Base-by-base conservation (phyloP, 2,797 vertebrate genomes). In the Sebastes baramenuke region DNA sequence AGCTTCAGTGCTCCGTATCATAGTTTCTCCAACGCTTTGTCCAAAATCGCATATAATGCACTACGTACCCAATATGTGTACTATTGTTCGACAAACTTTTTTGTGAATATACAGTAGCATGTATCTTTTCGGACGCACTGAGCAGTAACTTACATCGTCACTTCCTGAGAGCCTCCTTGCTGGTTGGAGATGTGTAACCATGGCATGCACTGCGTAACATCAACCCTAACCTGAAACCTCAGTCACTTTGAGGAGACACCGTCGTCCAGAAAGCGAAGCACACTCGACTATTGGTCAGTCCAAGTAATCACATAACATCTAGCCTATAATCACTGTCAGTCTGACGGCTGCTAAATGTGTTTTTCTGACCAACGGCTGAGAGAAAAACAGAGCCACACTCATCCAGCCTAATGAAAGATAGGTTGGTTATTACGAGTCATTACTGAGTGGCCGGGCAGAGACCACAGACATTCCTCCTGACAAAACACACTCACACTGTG, bases 401-500 rank as follows among this genome's bases (percentile, higher is more conserved):
- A 64, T 76, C n/a, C 36, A 81, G 78, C 16, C 67, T 83, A 87
- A 89, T 89, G 67, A 89, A 81, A 64, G 70, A 86, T 85, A 66
- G 75, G 86, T 72, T 77, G 88, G 84, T 82, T 84, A 86, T 86
- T 85, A 76, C 22, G 24, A 89, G 83, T 80, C 84, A 89, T 90
- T 91, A 90, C 73, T 18, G 79, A 77, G 77, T 25, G 73, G 76
- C 55, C 12, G 66, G 56, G 79, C 59, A 71, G 54, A 84, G 71
- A 87, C 90, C 82, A 78, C 86, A 89, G 86, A 89, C 81, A 83
- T 86, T 92, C 83, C 86, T 88, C 77, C 69, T 81, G 79, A 90
- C 75, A 86, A 91, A 90, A 90, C 54, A 85, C 69, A 88, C 75
- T 89, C 81, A 83, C 79, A 81, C 87, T 88, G 80, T 66, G 84